Base-by-base conservation (phyloP, 2,888 invertebrate species). In the Standfussiana lucernea region DNA sequence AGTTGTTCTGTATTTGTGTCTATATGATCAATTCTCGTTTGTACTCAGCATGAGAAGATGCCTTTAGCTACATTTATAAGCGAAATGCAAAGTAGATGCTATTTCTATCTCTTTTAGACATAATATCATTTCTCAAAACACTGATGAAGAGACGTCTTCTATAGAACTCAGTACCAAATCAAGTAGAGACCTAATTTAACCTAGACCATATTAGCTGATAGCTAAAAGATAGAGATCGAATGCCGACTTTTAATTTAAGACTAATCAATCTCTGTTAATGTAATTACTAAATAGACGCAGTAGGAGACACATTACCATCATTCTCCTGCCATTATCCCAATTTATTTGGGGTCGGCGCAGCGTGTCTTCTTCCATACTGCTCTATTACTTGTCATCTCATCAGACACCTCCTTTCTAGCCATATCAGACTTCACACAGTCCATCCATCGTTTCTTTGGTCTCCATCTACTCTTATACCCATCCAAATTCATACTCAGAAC, bases 271-370 rank as follows among this genome's bases (percentile, higher is more conserved):
- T n/a, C 40, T 28, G 70, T 75, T 75, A 64, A 40, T 13, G 37
- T 71, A 68, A 82, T 75, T 79, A 75, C 67, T 70, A 18, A 56
- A 40, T n/a, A 64, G 59, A 62, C 47, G 28, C 61, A 24, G 35
- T 32, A 28, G 11, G 53, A 47, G 50, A 42, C 50, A n/a, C n/a
- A n/a, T n/a, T n/a, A n/a, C n/a, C n/a, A 13, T 42, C 13, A 42
- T 42, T 42, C 2, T 42, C 42, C 3, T 42, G 42, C 42, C 13
- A 3, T 42, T 42, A 0, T 42, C 15, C 42, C 42, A 42, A 42
- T 42, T 15, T 15, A 42, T 42, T 42, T 2, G 42, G 15, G 42
- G 42, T 42, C 42, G 15, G 15, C 42, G 42, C 15, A 42, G 42
- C 42, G 15, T 15, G 5, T 42, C 42, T 42, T 42, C 42, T 42